Base-by-base conservation (phyloP, 1,140 invertebrate species). In the Mesaphorura yosii region DNA sequence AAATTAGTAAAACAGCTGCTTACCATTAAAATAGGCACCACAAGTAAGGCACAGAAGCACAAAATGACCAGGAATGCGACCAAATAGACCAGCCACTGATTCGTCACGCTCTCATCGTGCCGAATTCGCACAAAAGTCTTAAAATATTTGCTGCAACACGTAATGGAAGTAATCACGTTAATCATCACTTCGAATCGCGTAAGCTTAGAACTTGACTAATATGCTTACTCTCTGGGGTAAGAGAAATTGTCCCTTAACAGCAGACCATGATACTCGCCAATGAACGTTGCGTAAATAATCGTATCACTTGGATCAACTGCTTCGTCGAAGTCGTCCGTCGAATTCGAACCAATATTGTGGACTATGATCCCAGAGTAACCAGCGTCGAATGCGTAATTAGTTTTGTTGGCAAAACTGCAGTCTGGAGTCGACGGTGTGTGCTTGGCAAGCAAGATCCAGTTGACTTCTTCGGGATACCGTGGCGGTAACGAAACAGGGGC, bases 391-490 rank as follows among this genome's bases (percentile, higher is more conserved):
- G 87, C 88, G 68, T 81, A 82, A 46, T 83, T 75, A 45, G 91
- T 77, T 75, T 93, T 92, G 17, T 71, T 66, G 66, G 86, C 84
- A 73, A 90, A 92, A 45, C 76, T 80, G 70, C 88, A 93, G 61
- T 83, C 79, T 58, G 75, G 80, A n/a, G n/a, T n/a, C n/a, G n/a
- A n/a, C 31, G 31, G 10, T 10, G 31, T n/a, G 2, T 54, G 49
- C 52, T 84, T 76, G 48, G 88, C 76, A 7, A 91, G 69, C 20
- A 81, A 78, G 59, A 88, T 81, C 83, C 85, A 89, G 62, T 78
- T 76, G 10, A 67, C 66, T 2, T 46, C 61, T 25, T 40, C 50
- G 4, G 45, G 37, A 6, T 53, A 19, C 2, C 76, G 75, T 34
- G 31, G n/a, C 10, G 10, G 10, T 34, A n/a, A n/a, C 23, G 83